Percentiles rank a stretch among this genome's conserved stretches.
phyloP scores from a whole-genome alignment of 2,888 invertebrate species.

The Cloeon dipterum region DNA sequence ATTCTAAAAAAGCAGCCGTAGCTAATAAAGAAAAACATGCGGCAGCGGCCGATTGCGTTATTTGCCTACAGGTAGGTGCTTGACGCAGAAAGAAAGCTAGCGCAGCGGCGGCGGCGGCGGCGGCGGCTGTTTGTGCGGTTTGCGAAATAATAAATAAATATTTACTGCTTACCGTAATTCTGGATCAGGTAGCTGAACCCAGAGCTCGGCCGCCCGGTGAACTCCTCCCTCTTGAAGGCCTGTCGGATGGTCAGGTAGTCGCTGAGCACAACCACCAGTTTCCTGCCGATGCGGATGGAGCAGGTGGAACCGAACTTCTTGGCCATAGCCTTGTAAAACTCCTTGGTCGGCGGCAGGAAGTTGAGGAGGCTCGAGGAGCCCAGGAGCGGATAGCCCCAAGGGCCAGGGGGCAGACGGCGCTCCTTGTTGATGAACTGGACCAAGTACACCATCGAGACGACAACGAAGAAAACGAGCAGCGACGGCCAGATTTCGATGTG shows the following conservation, averaged over 20 bases:
- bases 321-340: conserved; percentile 53
- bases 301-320: conserved; percentile 60
- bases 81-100: no score
- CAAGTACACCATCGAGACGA: conserved; percentile 6
- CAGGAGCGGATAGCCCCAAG: conserved; percentile 64
- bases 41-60: no score
- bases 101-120: no score
- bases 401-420: conserved; percentile 51
- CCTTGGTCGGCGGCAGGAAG: conserved; percentile 46
- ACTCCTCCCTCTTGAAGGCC: conserved; percentile 64
- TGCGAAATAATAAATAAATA: no score
- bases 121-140: no score
- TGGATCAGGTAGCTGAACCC: conserved; percentile 68
- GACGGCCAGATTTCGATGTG: conserved; percentile 7
- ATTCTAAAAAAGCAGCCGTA: no score
- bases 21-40: no score
- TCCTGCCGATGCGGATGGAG: conserved; percentile 57
- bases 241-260: conserved; percentile 70
- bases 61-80: no score
- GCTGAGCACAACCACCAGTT: conserved; percentile 63
- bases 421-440: conserved; percentile 7
- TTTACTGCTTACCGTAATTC: conserved; percentile 82
- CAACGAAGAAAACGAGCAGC: conserved; percentile 8
- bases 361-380: conserved; percentile 67
- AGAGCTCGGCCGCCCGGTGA: conserved; percentile 68